Conservation (phyloP, 2,888 invertebrate species). For the Caenorhabditis virilis region DNA sequence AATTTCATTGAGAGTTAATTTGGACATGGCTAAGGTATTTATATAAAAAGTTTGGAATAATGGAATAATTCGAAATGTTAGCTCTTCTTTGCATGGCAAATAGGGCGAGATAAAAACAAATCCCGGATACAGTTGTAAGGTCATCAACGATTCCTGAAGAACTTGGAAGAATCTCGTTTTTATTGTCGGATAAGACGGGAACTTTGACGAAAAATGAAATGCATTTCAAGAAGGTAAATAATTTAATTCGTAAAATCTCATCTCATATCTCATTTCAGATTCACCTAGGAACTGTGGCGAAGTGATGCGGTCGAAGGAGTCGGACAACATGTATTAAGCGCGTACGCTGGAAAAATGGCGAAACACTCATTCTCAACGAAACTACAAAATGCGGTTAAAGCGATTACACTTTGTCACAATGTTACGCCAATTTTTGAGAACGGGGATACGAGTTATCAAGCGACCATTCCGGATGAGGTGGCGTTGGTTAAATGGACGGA, state of each 20-base stretch:
- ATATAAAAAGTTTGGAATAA: no score
- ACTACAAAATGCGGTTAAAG: constrained; percentile 70
- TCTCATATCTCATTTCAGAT: no score
- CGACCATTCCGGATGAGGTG: constrained; percentile 80
- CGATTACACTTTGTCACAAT: constrained; percentile 95
- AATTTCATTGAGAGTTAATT: constrained; percentile 92
- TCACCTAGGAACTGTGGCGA: constrained; percentile 87
- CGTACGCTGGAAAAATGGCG: constrained; percentile 60
- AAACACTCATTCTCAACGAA: constrained; percentile 64
- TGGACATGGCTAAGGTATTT: constrained; percentile 99
- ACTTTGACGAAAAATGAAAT: constrained; percentile 98
- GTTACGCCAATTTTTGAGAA: constrained; percentile 93
- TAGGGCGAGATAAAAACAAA: constrained; percentile 89
- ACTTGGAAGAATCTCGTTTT: constrained; percentile 86
- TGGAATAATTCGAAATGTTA: no score
- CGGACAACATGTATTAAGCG: constrained; percentile 57
- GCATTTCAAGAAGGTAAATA: constrained; percentile 75
- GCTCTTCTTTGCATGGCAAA: constrained; percentile 86
- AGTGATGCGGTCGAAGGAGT: constrained; percentile 84
- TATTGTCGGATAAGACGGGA: constrained; percentile 97
- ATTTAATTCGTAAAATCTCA: no score
- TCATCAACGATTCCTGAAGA: constrained; percentile 99
- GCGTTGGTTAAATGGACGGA: constrained; percentile 80
- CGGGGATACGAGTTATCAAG: constrained; percentile 72
- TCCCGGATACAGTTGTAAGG: constrained; percentile 90